A percentile compares a stretch with the other conserved stretches of the same genome.
These are phyloP conservation scores for Adineta ricciae DNA, from an alignment of 2,888 invertebrate genomes.

Conservation along the genomic window DNA sequence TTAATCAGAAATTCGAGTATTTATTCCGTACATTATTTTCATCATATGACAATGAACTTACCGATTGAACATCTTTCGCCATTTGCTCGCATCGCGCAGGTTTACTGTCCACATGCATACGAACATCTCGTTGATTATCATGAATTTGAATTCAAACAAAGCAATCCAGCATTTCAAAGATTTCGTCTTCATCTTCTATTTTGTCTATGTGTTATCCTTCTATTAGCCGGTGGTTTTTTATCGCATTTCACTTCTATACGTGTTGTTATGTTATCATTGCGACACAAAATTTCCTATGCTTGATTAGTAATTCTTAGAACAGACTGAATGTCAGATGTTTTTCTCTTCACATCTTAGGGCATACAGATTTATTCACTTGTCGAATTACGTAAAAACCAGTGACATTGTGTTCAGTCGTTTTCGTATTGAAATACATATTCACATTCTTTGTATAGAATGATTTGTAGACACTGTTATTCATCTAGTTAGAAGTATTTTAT, in stretches of 20 bases:
- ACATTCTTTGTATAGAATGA: no score
- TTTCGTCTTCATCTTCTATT: no score
- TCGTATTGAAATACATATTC: no score
- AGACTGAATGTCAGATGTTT: not conserved
- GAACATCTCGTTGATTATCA: not conserved
- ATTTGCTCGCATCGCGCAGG: not conserved
- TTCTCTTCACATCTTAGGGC: no score
- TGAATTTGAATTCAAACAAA: not conserved
- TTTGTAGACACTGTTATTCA: not conserved
- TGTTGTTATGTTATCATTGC: not conserved
- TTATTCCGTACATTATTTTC: constrained; percentile 17
- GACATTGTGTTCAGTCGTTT: no score
- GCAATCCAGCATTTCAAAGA: not conserved
- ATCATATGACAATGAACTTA: constrained; percentile 20
- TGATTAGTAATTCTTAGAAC: not conserved
- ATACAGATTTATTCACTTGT: no score
- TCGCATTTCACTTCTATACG: not conserved
- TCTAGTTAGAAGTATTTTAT: not conserved
- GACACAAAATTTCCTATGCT: not conserved
- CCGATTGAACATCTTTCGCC: not conserved
- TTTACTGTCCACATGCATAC: not conserved
- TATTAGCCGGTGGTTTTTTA: not conserved
- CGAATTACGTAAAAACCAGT: no score
- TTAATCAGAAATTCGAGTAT: not conserved
- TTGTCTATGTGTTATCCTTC: not conserved